These are phyloP conservation scores for Xyrichtys novacula DNA, from an alignment of 2,797 vertebrate genomes.

Conservation along the genomic window DNA sequence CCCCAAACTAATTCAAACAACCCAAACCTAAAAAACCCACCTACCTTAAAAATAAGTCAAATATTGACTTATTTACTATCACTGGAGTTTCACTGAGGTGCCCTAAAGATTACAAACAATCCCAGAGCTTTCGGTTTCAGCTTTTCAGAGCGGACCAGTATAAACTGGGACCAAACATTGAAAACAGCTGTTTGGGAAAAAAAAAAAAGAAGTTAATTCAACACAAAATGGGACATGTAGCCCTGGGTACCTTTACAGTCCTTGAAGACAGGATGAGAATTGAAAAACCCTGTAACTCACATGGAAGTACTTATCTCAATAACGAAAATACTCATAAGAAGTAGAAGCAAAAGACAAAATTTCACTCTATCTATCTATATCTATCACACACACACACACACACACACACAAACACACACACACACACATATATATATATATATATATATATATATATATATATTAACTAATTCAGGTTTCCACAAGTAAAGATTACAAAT, in stretches of 20 bases:
- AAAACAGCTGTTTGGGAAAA: slow-evolving; percentile 47
- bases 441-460: too few species aligned
- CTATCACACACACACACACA: too few species aligned
- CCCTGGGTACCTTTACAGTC: slow-evolving; percentile 52
- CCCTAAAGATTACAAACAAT: slow-evolving; percentile 14
- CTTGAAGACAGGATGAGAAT: slow-evolving; percentile 27
- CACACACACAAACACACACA: too few species aligned
- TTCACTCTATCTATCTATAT: background rate
- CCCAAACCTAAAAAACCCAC: slow-evolving; percentile 45
- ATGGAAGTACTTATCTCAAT: slow-evolving; percentile 32
- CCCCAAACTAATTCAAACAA: too few species aligned
- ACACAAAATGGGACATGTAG: slow-evolving; percentile 61
- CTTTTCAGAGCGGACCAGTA: slow-evolving; percentile 36
- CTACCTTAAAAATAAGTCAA: slow-evolving; percentile 35
- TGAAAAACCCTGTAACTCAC: slow-evolving; percentile 36
- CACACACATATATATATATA: too few species aligned
- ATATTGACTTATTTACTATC: slow-evolving; percentile 32
- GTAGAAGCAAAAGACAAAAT: slow-evolving; percentile 13
- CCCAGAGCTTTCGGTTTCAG: slow-evolving; percentile 38
- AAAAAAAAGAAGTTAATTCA: slow-evolving; percentile 51
- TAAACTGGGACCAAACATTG: slow-evolving; percentile 50
- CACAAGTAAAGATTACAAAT: too few species aligned
- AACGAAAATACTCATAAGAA: slow-evolving; percentile 27
- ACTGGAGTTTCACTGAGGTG: slow-evolving; percentile 36
- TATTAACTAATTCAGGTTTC: slow-evolving; percentile 12